A percentile compares a stretch with the other conserved stretches of the same genome.
Conservation (phyloP, 2,888 invertebrate species). For the Rhingia rostrata region DNA sequence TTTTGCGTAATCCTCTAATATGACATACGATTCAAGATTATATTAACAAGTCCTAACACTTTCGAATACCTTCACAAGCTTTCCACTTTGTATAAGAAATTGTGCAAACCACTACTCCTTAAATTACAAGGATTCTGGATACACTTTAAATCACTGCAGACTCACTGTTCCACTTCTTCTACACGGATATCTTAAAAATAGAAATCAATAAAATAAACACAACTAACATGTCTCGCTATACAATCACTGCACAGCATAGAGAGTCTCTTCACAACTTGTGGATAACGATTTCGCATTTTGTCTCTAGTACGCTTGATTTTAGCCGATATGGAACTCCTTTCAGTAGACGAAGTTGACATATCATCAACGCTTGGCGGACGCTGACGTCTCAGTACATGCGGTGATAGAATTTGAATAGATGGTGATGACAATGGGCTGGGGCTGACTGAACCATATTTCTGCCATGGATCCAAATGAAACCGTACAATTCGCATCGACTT, state of each 20-base stretch:
- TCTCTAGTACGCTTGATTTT: conserved; percentile 71
- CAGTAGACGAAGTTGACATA: conserved; percentile 75
- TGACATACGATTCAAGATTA: too few species aligned
- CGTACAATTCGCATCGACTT: conserved; percentile 82
- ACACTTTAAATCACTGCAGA: background rate
- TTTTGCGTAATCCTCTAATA: too few species aligned
- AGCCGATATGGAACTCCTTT: conserved; percentile 61
- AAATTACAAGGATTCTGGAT: too few species aligned
- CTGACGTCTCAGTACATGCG: conserved; percentile 81
- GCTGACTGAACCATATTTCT: conserved; percentile 80
- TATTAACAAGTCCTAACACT: too few species aligned
- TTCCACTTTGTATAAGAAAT: background rate
- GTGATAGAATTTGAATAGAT: conserved; percentile 80
- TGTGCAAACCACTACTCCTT: background rate
- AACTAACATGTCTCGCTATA: conserved; percentile 84
- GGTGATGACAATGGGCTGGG: conserved; percentile 81
- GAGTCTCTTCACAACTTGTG: conserved; percentile 83
- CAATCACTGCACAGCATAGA: conserved; percentile 85
- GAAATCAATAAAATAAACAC: conserved; percentile 24
- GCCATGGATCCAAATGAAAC: conserved; percentile 83
- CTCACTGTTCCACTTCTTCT: background rate
- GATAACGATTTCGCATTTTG: conserved; percentile 82
- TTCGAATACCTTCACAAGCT: background rate
- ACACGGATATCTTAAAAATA: conserved; percentile 8
- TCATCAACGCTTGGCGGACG: conserved; percentile 81